A percentile compares a stretch with the other conserved stretches of the same genome.
Conservation (phyloP, 2,797 vertebrate genomes). For the Mustela erminea region DNA sequence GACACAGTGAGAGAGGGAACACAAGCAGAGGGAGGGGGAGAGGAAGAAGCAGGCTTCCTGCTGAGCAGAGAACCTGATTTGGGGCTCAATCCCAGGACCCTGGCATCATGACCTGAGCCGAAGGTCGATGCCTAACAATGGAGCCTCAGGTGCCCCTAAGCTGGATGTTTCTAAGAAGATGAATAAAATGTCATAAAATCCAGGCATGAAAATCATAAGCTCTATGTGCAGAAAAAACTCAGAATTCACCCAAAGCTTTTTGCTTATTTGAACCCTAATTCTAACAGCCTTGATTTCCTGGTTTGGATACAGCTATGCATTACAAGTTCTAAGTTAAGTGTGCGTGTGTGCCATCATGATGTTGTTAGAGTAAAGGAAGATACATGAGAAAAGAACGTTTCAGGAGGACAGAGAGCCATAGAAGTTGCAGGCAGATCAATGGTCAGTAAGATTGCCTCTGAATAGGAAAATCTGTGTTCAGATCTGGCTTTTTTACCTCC, state of each 20-base stretch:
- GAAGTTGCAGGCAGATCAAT: not conserved
- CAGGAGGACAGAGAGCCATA: not conserved
- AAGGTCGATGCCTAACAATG: too few relatives aligned
- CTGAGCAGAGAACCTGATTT: too few relatives aligned
- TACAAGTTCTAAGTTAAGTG: not conserved
- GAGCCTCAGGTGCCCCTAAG: not conserved
- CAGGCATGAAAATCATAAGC: not conserved
- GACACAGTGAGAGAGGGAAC: too few relatives aligned
- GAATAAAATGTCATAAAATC: not conserved
- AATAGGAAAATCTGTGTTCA: not conserved
- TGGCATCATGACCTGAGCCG: too few relatives aligned
- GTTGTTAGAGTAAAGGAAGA: not conserved
- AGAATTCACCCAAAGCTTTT: not conserved
- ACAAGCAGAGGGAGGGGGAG: too few relatives aligned
- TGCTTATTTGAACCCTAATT: not conserved
- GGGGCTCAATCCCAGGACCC: too few relatives aligned
- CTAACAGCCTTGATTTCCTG: not conserved
- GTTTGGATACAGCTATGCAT: not conserved
- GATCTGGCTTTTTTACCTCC: not conserved
- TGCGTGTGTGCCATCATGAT: too few relatives aligned
- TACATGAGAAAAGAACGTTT: not conserved
- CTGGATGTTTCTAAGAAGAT: not conserved
- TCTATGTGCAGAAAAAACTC: not conserved
- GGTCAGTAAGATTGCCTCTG: not conserved
- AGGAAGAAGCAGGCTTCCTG: too few relatives aligned